These are phyloP conservation scores for Labeo rohita DNA, from an alignment of 2,113 vertebrate genomes.

Conservation along the genomic window DNA sequence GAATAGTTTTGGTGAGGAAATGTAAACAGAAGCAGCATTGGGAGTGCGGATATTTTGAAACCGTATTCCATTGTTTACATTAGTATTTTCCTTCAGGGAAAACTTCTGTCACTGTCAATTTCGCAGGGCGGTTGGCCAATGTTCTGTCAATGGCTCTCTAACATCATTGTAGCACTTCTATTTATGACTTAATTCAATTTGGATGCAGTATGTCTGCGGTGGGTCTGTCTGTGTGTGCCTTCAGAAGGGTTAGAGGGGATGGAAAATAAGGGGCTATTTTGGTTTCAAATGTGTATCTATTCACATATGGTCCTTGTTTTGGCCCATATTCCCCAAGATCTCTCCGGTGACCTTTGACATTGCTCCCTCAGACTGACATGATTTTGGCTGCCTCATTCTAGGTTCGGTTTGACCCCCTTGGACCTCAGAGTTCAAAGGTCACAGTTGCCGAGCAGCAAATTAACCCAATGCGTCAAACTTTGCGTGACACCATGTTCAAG, in stretches of 20 bases:
- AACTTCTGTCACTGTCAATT: conserved; percentile 79
- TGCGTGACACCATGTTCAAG: conserved; percentile 79
- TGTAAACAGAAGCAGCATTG: conserved; percentile 73
- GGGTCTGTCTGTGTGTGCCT: conserved; percentile 56
- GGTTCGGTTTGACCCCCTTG: conserved; percentile 70
- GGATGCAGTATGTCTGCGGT: conserved; percentile 67
- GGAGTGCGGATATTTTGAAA: conserved; percentile 71
- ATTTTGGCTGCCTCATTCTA: conserved; percentile 76
- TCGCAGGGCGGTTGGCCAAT: conserved; percentile 65
- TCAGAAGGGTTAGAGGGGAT: conserved; percentile 45
- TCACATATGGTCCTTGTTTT: conserved; percentile 82
- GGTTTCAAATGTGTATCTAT: conserved; percentile 74
- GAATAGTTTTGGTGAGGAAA: conserved; percentile 61
- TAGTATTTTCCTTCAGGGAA: conserved; percentile 77
- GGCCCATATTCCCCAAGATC: conserved; percentile 71
- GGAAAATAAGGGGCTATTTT: conserved; percentile 75
- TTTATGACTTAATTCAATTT: conserved; percentile 77
- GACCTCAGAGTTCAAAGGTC: conserved; percentile 74
- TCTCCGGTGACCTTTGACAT: conserved; percentile 74
- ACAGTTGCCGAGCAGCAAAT: conserved; percentile 79
- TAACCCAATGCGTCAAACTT: conserved; percentile 84
- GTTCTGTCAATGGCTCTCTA: conserved; percentile 72
- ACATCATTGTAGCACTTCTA: conserved; percentile 52
- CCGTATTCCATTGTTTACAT: conserved; percentile 75
- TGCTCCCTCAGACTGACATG: conserved; percentile 77